Evolutionary conservation across 2,113 vertebrate genomes (phyloP).

Genomic region (Oryzias celebensis): DNA sequence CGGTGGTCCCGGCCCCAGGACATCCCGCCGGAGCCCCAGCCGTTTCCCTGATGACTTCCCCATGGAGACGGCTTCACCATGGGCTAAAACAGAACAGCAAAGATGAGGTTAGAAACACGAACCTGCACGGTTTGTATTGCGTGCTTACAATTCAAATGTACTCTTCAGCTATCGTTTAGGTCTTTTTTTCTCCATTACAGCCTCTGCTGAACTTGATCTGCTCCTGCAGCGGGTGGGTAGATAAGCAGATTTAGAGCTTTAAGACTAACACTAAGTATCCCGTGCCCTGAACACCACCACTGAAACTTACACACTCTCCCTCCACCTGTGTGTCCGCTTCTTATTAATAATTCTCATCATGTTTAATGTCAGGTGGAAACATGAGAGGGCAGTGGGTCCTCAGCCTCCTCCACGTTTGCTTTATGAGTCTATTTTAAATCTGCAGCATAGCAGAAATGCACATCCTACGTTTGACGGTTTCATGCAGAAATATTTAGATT

Average conservation of each 20-base stretch:
- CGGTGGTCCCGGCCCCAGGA: constrained; percentile 96
- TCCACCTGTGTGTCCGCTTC: constrained; percentile 44
- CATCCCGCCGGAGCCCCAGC: constrained; percentile 92
- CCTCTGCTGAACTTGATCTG: constrained; percentile 46
- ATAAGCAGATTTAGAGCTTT: constrained; percentile 80
- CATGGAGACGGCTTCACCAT: constrained; percentile 95
- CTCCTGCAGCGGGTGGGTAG: constrained; percentile 49
- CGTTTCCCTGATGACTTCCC: constrained; percentile 91
- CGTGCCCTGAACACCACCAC: constrained; percentile 44
- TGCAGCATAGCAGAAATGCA: background rate
- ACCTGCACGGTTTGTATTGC: background rate
- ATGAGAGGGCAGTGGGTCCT: constrained; percentile 1
- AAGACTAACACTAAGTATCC: constrained; percentile 68
- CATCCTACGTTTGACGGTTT: background rate
- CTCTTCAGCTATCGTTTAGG: background rate
- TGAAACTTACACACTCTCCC: constrained; percentile 53
- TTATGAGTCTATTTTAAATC: background rate
- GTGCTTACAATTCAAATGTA: background rate
- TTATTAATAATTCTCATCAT: constrained; percentile 15
- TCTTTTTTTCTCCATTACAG: constrained; percentile 9
- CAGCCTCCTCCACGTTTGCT: background rate
- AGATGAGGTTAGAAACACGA: background rate
- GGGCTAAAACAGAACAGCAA: constrained; percentile 73
- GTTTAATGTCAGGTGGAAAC: constrained; percentile 37
- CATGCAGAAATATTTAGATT: constrained; percentile 25